Percentiles rank a stretch among this genome's conserved stretches.
These are phyloP conservation scores for Phaethornis superciliosus DNA, from an alignment of 2,113 vertebrate genomes.

Conservation along the genomic window DNA sequence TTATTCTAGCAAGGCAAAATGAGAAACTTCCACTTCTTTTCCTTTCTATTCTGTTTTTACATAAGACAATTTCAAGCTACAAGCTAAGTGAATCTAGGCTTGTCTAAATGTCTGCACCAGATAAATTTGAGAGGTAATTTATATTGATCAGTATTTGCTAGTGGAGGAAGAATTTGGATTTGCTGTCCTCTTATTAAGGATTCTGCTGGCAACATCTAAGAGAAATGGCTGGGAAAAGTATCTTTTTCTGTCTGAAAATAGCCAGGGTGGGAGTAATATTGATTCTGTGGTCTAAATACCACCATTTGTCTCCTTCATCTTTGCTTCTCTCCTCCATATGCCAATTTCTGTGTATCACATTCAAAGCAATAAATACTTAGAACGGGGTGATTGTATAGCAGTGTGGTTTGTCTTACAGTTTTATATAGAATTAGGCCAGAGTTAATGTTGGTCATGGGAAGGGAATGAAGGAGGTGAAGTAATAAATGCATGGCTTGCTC, in stretches of 20 bases:
- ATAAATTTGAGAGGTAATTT: constrained; percentile 29
- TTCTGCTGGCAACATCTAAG: not conserved
- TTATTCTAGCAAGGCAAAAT: not conserved
- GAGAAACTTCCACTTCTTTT: not conserved
- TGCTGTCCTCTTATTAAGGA: not conserved
- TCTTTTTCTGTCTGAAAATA: not conserved
- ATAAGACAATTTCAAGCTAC: not conserved
- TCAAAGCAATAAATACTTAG: not conserved
- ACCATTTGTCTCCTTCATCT: constrained; percentile 1
- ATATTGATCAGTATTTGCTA: constrained; percentile 18
- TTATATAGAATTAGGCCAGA: not conserved
- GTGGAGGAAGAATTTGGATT: constrained; percentile 23
- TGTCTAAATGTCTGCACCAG: not conserved
- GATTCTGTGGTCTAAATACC: constrained; percentile 8
- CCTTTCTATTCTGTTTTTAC: not conserved
- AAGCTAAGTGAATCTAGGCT: not conserved
- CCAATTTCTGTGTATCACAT: not conserved
- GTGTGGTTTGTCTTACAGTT: not conserved
- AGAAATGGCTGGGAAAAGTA: not conserved
- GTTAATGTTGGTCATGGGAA: not conserved
- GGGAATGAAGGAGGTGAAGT: not conserved
- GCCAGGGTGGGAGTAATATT: not conserved
- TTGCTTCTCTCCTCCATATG: not conserved
- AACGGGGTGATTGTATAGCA: not conserved
- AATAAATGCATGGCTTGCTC: not conserved